phyloP scores from a whole-genome alignment of 2,113 vertebrate genomes.

The Prolemur simus region DNA sequence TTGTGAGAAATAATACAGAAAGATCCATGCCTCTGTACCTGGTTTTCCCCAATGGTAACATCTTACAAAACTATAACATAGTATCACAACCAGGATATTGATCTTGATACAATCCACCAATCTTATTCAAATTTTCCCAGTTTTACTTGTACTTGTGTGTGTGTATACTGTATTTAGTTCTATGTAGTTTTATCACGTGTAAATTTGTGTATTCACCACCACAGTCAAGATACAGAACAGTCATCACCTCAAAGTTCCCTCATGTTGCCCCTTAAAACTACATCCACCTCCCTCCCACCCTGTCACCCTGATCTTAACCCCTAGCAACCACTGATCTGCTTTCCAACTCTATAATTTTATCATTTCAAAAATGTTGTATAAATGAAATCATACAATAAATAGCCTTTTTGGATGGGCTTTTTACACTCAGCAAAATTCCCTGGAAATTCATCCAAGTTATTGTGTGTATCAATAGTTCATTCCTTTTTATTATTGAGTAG shows the following conservation, averaged over 20 bases:
- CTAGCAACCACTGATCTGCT: neutral
- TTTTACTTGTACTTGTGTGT: neutral
- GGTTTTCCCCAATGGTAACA: neutral
- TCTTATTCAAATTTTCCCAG: neutral
- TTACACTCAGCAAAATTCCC: neutral
- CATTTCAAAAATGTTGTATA: neutral
- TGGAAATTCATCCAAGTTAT: neutral
- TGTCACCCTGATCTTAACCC: neutral
- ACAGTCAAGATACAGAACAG: neutral
- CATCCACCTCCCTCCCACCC: neutral
- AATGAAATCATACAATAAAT: neutral
- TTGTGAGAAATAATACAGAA: neutral
- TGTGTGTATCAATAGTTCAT: neutral
- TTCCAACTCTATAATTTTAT: neutral
- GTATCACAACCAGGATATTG: neutral
- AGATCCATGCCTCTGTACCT: neutral
- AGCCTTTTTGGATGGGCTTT: neutral
- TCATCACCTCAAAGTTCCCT: neutral
- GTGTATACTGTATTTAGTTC: neutral
- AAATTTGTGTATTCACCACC: neutral
- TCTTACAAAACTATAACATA: neutral
- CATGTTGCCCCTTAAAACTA: neutral
- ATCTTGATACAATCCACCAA: neutral
- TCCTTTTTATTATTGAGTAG: neutral
- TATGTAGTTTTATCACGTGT: neutral